Evolutionary conservation across 2,797 vertebrate species (phyloP).

Genomic region (Monodelphis domestica): DNA sequence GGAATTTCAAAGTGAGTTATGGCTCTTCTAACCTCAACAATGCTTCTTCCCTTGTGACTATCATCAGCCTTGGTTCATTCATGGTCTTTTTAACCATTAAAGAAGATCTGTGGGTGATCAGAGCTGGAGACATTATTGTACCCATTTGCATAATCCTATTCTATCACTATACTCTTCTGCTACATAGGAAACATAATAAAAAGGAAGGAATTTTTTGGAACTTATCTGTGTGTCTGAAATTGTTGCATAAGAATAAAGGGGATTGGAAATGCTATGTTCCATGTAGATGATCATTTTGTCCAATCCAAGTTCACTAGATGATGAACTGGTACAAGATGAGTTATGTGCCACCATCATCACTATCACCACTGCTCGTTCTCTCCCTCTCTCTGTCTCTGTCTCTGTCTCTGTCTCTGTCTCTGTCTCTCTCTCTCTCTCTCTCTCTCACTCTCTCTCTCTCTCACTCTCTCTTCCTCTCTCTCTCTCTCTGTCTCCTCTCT

Average conservation of each 20-base stretch:
- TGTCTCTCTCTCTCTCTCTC: too few relatives aligned
- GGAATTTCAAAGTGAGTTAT: background rate
- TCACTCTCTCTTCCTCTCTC: too few relatives aligned
- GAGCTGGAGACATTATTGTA: background rate
- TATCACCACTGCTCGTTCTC: too few relatives aligned
- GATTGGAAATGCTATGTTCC: background rate
- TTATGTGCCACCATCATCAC: too few relatives aligned
- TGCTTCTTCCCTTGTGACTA: background rate
- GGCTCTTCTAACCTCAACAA: background rate
- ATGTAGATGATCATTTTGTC: background rate
- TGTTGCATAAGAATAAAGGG: background rate
- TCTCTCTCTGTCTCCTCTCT: too few relatives aligned
- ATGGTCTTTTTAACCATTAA: too few relatives aligned
- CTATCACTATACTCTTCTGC: background rate
- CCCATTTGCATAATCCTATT: background rate
- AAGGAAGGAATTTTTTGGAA: constrained; percentile 25
- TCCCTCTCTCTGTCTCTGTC: too few relatives aligned
- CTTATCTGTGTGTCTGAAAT: background rate
- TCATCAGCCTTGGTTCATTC: background rate
- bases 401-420: too few relatives aligned
- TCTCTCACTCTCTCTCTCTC: too few relatives aligned
- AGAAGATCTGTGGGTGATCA: background rate
- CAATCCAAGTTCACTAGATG: background rate
- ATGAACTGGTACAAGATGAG: background rate
- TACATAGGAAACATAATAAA: too few relatives aligned